These are phyloP conservation scores for Parotocinclus haroldoi DNA, from an alignment of 2,797 vertebrate genomes.

Conservation along the genomic window DNA sequence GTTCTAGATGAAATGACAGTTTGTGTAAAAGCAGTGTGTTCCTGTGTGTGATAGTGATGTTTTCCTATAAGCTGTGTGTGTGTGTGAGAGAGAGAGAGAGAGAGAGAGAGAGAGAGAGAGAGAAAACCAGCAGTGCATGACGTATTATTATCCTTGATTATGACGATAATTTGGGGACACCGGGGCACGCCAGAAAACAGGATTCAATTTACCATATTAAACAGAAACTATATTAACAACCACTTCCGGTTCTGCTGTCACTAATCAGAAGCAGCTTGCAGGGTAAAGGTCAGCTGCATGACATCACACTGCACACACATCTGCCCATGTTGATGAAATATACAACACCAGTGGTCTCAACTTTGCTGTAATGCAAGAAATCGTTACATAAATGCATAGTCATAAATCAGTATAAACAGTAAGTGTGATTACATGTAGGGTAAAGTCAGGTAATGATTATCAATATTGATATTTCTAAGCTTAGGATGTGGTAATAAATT, in stretches of 20 bases:
- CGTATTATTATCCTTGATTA: conserved; percentile 15
- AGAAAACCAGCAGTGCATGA: conserved; percentile 7
- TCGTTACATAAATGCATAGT: background rate
- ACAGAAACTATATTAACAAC: conserved; percentile 29
- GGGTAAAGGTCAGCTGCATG: conserved; percentile 17
- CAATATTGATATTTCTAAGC: no score
- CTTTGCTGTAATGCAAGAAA: conserved; percentile 1
- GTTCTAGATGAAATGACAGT: conserved; percentile 17
- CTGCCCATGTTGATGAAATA: background rate
- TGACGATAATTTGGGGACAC: conserved; percentile 4
- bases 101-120: no score
- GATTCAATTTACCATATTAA: conserved; percentile 28
- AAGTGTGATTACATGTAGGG: no score
- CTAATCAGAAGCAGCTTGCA: conserved; percentile 10
- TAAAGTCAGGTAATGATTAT: no score
- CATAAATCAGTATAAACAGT: background rate
- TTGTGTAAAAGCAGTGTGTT: conserved; percentile 11
- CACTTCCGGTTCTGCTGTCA: conserved; percentile 13
- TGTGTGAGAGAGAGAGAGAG: no score
- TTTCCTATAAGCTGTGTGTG: conserved; percentile 17
- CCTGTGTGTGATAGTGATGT: conserved; percentile 17
- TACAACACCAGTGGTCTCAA: background rate
- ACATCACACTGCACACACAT: conserved; percentile 19
- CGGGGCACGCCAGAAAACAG: conserved; percentile 12
- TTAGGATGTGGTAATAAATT: no score